Conservation (phyloP, 1,140 invertebrate genomes). For the Cardiocondyla obscurior region DNA sequence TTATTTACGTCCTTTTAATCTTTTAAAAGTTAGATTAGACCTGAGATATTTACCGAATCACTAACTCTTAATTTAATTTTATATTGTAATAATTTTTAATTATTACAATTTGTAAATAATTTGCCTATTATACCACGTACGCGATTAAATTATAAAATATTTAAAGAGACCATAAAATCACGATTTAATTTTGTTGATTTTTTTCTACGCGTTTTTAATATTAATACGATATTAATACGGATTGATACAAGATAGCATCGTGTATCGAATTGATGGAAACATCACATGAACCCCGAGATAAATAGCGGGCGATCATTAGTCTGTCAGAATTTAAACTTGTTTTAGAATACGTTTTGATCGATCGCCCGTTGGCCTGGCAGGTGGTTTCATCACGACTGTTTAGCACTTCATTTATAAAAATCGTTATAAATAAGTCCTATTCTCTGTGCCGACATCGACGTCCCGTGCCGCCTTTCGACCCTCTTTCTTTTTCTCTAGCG, state of each 20-base stretch:
- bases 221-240: no score
- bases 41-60: background rate
- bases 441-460: background rate
- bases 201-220: no score
- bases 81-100: background rate
- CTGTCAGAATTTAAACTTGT: background rate
- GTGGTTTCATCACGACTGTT: slow-evolving; percentile 54
- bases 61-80: background rate
- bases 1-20: no score
- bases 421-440: slow-evolving; percentile 63
- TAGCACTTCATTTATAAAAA: slow-evolving; percentile 68
- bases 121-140: background rate
- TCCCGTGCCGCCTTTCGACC: background rate
- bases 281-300: background rate
- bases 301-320: background rate
- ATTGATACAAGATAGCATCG: no score
- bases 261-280: background rate
- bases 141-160: background rate
- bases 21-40: background rate
- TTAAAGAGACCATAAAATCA: background rate
- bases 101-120: no score
- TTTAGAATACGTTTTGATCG: slow-evolving; percentile 1
- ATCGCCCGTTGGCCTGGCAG: slow-evolving; percentile 26
- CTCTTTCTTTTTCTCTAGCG: background rate
- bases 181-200: no score